phyloP scores from a whole-genome alignment of 2,888 invertebrate genomes.

The Herminia tarsipennalis region DNA sequence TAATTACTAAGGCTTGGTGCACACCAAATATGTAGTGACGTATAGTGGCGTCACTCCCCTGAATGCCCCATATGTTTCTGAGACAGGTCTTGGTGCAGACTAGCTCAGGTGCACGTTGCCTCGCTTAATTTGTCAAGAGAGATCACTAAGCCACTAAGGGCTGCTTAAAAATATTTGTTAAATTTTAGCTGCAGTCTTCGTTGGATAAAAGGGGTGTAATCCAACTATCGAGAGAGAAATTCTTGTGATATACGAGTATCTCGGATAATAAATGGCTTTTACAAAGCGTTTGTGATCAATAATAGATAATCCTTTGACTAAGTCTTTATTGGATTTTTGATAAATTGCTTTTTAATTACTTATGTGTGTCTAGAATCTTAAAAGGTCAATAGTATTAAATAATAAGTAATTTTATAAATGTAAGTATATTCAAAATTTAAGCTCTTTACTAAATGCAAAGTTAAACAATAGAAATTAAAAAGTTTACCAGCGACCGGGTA shows the following conservation, averaged over 20 bases:
- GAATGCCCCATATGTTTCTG: constrained; percentile 53
- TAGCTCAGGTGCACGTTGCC: constrained; percentile 60
- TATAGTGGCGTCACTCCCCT: constrained; percentile 36
- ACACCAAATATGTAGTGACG: constrained; percentile 33
- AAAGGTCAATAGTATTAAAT: neutral
- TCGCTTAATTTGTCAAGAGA: constrained; percentile 66
- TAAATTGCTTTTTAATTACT: neutral
- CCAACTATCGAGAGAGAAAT: neutral
- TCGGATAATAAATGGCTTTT: too few species aligned
- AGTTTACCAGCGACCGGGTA: too few species aligned
- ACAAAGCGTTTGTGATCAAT: too few species aligned
- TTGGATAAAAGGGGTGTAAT: neutral
- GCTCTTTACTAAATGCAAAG: too few species aligned
- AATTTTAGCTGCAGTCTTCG: neutral
- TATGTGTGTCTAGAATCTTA: neutral
- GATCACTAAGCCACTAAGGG: constrained; percentile 42
- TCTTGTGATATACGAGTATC: too few species aligned
- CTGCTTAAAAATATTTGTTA: neutral
- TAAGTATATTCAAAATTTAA: too few species aligned
- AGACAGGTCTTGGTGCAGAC: constrained; percentile 39
- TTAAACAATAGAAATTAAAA: too few species aligned
- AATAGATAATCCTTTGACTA: too few species aligned
- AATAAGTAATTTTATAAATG: too few species aligned
- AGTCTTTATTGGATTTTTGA: neutral
- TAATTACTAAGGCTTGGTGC: constrained; percentile 38